Evolutionary conservation across 2,888 invertebrate genomes (phyloP), one percentile per base, ranked within the genome.

Genomic region (Cyaniris semiargus): DNA sequence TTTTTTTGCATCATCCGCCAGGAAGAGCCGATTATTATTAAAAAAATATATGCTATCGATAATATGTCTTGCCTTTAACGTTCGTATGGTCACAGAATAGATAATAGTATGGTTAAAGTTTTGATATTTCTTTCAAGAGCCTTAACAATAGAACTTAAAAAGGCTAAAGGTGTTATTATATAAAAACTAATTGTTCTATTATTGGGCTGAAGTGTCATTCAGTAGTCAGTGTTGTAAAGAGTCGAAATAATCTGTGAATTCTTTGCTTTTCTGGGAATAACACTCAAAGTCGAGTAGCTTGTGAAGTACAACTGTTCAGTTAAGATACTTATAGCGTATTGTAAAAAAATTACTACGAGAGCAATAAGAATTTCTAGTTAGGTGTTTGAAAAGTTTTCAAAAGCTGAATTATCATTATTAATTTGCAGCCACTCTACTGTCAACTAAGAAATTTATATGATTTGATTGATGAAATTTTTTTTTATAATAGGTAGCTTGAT

Each of bases 251-350:
- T 71, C 71, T 38, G n/a, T 23, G n/a, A 6, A 72, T 48, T 72
- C 71, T 72, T 72, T 21, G 21, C 71, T 13, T 21, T 72, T 72
- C 72, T 72, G 44, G 48, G 72, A 72, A 72, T 48, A 48, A 21
- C 72, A 38, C 23, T 23, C 15, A 1, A 44, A 72, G 44, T 72
- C 21, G 38, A 44, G 72, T 48, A 21, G 44, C 72, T 44, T 44
- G 44, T 48, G 10, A 44, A 44, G 21, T 72, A 21, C 60, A 66
- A 66, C 23, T 27, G 66, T 66, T 60, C 44, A 44, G 60, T 60
- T 60, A 66, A 66, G 27, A 31, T 66, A 18, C 66, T 66, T 66
- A 66, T 27, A 3, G 27, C 8, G 31, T 66, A 27, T 27, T 66
- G 66, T 66, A 15, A 27, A 13, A 66, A 66, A 27, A 13, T 27